phyloP scores from a whole-genome alignment of 2,888 invertebrate species.

The Epinotia brunnichana region DNA sequence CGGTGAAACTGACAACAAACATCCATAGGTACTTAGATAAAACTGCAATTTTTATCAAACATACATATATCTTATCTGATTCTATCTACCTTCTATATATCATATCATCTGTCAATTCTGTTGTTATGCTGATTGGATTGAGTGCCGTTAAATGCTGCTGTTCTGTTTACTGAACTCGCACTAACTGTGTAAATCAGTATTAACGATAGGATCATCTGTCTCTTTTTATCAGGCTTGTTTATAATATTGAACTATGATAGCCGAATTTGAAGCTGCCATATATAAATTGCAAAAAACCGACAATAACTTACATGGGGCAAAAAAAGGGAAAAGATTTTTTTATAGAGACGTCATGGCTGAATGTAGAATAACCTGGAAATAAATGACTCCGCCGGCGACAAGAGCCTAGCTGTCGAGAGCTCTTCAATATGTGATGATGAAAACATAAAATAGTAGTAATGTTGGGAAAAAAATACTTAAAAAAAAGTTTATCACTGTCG shows the following conservation, averaged over 20 bases:
- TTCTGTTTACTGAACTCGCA: background rate
- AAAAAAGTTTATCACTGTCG: slow-evolving; percentile 19
- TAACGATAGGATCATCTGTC: background rate
- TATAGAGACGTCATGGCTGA: too few species aligned
- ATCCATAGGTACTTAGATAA: background rate
- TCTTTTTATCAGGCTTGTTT: background rate
- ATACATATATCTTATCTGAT: slow-evolving; percentile 23
- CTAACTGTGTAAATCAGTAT: background rate
- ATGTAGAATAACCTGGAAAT: too few species aligned
- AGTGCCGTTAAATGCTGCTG: slow-evolving; percentile 3
- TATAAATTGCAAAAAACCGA: background rate
- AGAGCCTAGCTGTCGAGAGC: too few species aligned
- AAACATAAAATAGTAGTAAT: background rate
- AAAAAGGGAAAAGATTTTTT: too few species aligned
- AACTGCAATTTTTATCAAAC: slow-evolving; percentile 15
- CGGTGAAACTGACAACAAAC: background rate
- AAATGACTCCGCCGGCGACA: too few species aligned
- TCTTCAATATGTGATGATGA: too few species aligned
- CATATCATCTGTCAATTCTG: slow-evolving; percentile 21
- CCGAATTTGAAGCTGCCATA: background rate
- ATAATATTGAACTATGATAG: background rate
- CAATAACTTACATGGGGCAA: too few species aligned
- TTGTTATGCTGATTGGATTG: slow-evolving; percentile 30
- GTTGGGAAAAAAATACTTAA: background rate
- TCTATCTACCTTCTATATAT: background rate